Percentiles rank a stretch among this genome's conserved stretches.
These are phyloP conservation scores for Oeneis ivallda DNA, from an alignment of 2,888 invertebrate species.

Conservation along the genomic window DNA sequence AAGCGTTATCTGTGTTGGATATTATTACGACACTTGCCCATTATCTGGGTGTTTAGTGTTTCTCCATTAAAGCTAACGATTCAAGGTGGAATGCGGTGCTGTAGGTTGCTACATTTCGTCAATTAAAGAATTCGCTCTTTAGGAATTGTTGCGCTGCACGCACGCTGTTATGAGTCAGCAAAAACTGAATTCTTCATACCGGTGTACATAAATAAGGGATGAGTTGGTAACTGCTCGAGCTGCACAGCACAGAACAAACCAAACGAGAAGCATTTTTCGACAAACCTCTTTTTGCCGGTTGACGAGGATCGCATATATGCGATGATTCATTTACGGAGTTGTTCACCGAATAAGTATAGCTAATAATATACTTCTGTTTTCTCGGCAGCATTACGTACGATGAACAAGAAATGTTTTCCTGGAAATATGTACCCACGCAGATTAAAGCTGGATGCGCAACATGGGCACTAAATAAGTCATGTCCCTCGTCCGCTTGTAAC, in stretches of 20 bases:
- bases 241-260: constrained; percentile 59
- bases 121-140: constrained; percentile 74
- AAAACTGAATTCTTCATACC: constrained; percentile 75
- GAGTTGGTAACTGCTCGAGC: constrained; percentile 58
- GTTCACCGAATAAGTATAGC: constrained; percentile 74
- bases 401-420: constrained; percentile 78
- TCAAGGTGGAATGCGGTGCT: constrained; percentile 60
- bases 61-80: constrained; percentile 71
- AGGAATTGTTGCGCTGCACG: constrained; percentile 60
- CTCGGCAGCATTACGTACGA: constrained; percentile 75
- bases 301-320: constrained; percentile 79
- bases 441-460: constrained; percentile 78
- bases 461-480: constrained; percentile 78
- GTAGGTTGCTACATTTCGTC: constrained; percentile 64
- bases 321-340: constrained; percentile 80
- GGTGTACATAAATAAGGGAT: constrained; percentile 81
- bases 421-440: constrained; percentile 80
- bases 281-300: constrained; percentile 76
- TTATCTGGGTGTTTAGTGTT: constrained; percentile 56
- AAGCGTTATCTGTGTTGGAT: constrained; percentile 5
- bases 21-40: constrained; percentile 13
- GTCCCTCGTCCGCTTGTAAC: constrained; percentile 65
- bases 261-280: constrained; percentile 75
- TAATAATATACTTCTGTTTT: constrained; percentile 79
- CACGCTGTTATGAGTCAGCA: constrained; percentile 68